These are phyloP conservation scores for Zonotrichia leucophrys DNA, from an alignment of 2,113 vertebrate species.

Conservation along the genomic window DNA sequence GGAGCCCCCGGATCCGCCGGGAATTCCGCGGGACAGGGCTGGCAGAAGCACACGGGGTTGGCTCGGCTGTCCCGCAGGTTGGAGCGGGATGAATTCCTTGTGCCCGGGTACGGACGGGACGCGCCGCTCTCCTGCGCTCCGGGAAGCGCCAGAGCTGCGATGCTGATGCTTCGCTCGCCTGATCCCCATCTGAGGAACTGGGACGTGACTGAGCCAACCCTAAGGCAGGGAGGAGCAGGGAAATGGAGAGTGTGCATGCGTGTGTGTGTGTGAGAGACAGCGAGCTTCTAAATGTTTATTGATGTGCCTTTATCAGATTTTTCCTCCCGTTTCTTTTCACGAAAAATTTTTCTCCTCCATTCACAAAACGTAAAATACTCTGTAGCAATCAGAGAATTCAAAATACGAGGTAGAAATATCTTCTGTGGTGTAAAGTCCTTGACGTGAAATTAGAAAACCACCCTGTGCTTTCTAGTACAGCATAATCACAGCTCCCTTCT, in stretches of 20 bases:
- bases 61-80: rapidly evolving
- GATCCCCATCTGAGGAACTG: neutral
- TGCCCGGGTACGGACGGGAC: rapidly evolving
- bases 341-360: neutral
- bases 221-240: neutral
- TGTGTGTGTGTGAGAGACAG: neutral
- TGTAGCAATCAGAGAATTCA: neutral
- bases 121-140: rapidly evolving
- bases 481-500: neutral
- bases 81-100: neutral
- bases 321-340: neutral
- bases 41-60: rapidly evolving
- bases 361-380: neutral
- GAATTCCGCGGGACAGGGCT: neutral
- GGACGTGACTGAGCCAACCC: neutral
- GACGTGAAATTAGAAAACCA: neutral
- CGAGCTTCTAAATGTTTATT: neutral
- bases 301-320: neutral
- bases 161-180: neutral
- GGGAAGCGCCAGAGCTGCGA: neutral
- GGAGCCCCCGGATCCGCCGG: rapidly evolving
- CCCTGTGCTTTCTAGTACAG: neutral
- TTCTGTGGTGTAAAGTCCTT: neutral
- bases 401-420: rapidly evolving
- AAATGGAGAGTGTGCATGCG: neutral